phyloP scores from a whole-genome alignment of 1,140 invertebrate species.

The Sinella curviseta region DNA sequence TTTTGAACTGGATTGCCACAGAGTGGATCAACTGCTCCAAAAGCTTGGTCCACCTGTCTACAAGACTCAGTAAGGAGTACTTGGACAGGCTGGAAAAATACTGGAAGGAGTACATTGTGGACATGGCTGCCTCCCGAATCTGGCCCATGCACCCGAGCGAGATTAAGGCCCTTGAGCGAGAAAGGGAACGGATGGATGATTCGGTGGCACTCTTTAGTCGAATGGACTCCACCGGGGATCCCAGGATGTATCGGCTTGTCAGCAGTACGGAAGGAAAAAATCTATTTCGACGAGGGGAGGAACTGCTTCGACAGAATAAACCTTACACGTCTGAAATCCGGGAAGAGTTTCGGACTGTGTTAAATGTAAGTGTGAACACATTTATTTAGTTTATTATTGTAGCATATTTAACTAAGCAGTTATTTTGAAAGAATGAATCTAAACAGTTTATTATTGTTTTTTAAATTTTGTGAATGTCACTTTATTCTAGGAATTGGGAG shows the following conservation, averaged over 20 bases:
- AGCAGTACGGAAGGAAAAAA: neutral
- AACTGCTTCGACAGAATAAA: neutral
- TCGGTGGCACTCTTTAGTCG: neutral
- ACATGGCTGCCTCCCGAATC: neutral
- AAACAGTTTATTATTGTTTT: too few relatives aligned
- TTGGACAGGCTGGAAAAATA: neutral
- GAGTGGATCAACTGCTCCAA: neutral
- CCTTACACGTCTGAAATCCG: neutral
- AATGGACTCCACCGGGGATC: neutral
- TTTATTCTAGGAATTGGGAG: too few relatives aligned
- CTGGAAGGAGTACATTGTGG: neutral
- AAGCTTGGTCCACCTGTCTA: neutral
- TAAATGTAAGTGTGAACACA: too few relatives aligned
- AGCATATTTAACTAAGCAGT: too few relatives aligned
- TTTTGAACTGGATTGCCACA: neutral
- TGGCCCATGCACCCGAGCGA: conserved; percentile 19
- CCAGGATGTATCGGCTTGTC: too few relatives aligned
- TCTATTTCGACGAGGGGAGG: neutral
- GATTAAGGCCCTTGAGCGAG: neutral
- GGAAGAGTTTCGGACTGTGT: neutral
- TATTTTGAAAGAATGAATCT: too few relatives aligned
- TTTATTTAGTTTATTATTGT: too few relatives aligned
- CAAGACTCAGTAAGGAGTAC: neutral
- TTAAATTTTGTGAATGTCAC: too few relatives aligned
- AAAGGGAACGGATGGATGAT: neutral